Evolutionary conservation across 2,888 invertebrate genomes (phyloP).

Genomic region (Melieria omissa): DNA sequence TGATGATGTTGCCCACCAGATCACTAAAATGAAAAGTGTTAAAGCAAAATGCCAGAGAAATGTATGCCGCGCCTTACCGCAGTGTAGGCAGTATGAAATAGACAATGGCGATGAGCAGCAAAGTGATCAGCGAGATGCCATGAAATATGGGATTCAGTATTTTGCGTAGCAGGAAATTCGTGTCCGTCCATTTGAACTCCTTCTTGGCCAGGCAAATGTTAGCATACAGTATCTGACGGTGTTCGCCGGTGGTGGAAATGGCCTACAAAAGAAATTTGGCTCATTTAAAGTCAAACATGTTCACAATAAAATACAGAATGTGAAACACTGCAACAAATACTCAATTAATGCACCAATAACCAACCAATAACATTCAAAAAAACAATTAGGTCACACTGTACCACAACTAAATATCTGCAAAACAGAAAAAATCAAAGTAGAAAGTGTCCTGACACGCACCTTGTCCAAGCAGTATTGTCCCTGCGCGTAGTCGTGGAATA

Average conservation of each 20-base stretch:
- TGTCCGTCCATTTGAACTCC: slow-evolving; percentile 77
- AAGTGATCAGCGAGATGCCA: slow-evolving; percentile 76
- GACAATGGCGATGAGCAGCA: slow-evolving; percentile 78
- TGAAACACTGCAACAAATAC: not conserved
- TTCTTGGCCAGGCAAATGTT: slow-evolving; percentile 80
- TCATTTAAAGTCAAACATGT: too few species aligned
- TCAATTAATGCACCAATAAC: too few species aligned
- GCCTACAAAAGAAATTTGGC: slow-evolving; percentile 49
- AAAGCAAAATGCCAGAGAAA: not conserved
- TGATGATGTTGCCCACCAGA: slow-evolving; percentile 85
- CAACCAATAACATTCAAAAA: too few species aligned
- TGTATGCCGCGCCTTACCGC: slow-evolving; percentile 61
- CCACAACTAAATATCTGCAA: too few species aligned
- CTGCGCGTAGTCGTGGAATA: slow-evolving; percentile 77
- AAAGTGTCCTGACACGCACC: slow-evolving; percentile 64
- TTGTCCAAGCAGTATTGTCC: slow-evolving; percentile 86
- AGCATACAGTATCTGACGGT: slow-evolving; percentile 75
- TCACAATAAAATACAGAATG: slow-evolving; percentile 5
- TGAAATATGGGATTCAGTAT: slow-evolving; percentile 83
- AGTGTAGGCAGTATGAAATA: slow-evolving; percentile 87
- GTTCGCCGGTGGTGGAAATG: slow-evolving; percentile 55
- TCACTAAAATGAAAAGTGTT: slow-evolving; percentile 66
- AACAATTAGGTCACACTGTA: too few species aligned
- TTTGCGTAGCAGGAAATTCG: slow-evolving; percentile 79
- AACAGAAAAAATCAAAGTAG: not conserved